These are phyloP conservation scores for Gasterosteus aculeatus DNA, from an alignment of 2,113 vertebrate species.

Conservation along the genomic window DNA sequence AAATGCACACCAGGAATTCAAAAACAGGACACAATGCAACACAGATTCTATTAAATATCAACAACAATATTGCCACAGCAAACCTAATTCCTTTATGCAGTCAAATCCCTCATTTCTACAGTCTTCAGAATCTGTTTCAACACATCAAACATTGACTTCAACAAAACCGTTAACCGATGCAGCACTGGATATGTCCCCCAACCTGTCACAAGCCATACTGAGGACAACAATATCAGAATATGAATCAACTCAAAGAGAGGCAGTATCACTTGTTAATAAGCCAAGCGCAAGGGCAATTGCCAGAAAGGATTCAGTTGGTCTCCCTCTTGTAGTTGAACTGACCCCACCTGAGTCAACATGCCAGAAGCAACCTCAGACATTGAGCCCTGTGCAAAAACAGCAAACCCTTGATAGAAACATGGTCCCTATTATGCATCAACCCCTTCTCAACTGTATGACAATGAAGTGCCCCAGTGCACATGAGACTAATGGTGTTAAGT, in stretches of 20 bases:
- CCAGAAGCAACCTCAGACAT: slow-evolving; percentile 21
- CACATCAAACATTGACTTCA: slow-evolving; percentile 59
- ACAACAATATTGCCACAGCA: slow-evolving; percentile 20
- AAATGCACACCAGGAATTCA: slow-evolving; percentile 9
- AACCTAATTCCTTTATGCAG: not conserved
- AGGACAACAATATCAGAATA: not conserved
- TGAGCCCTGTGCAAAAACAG: slow-evolving; percentile 1
- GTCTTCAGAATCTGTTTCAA: slow-evolving; percentile 5
- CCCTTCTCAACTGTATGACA: not conserved
- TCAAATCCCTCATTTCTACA: slow-evolving; percentile 16
- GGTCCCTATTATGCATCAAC: slow-evolving; percentile 26
- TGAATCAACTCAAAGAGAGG: slow-evolving; percentile 29
- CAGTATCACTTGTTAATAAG: slow-evolving; percentile 68
- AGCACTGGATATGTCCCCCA: slow-evolving; percentile 81
- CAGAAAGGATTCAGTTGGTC: slow-evolving; percentile 56
- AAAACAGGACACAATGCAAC: slow-evolving; percentile 7
- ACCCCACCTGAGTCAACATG: slow-evolving; percentile 17
- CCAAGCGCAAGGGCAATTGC: slow-evolving; percentile 44
- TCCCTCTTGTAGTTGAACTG: slow-evolving; percentile 55
- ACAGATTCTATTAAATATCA: slow-evolving; percentile 31
- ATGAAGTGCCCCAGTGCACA: not conserved
- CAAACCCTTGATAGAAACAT: slow-evolving; percentile 5
- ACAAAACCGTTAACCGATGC: slow-evolving; percentile 73
- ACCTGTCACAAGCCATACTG: slow-evolving; percentile 51
- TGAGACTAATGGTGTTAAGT: slow-evolving; percentile 1